These are phyloP conservation scores for Gadus chalcogrammus DNA, from an alignment of 2,113 vertebrate genomes.

Conservation along the genomic window DNA sequence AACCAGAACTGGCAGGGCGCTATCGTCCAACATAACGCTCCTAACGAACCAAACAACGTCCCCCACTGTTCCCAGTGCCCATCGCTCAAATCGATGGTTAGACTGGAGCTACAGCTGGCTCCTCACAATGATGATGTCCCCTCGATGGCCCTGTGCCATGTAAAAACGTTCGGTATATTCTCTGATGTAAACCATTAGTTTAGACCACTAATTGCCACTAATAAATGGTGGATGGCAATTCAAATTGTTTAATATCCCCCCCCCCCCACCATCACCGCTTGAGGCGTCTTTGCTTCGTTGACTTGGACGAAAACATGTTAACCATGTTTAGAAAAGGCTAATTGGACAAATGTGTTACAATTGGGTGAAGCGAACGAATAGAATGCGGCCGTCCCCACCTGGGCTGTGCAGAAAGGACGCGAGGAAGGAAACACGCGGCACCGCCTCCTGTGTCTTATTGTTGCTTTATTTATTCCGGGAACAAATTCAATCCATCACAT, in stretches of 20 bases:
- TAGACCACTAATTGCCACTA: too few species aligned
- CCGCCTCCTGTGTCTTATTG: constrained; percentile 17
- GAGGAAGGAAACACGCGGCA: background rate
- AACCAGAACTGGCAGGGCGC: constrained; percentile 30
- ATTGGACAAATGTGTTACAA: background rate
- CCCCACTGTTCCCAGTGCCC: background rate
- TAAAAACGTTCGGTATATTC: too few species aligned
- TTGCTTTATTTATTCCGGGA: constrained; percentile 68
- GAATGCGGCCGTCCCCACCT: background rate
- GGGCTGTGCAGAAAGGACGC: constrained; percentile 2
- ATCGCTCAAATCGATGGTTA: background rate
- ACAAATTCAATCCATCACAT: constrained; percentile 49
- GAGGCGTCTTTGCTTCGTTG: too few species aligned
- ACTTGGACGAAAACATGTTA: background rate
- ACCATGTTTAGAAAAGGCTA: background rate
- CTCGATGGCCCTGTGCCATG: too few species aligned
- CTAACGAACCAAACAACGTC: background rate
- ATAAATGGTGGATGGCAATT: too few species aligned
- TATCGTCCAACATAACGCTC: constrained; percentile 19
- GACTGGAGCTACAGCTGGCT: background rate
- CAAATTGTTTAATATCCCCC: too few species aligned
- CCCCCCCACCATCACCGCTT: too few species aligned
- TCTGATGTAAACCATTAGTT: too few species aligned
- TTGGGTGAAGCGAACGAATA: background rate
- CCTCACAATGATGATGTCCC: too few species aligned